Evolutionary conservation across 1,140 invertebrate species (phyloP).

Genomic region (Sogatella furcifera): DNA sequence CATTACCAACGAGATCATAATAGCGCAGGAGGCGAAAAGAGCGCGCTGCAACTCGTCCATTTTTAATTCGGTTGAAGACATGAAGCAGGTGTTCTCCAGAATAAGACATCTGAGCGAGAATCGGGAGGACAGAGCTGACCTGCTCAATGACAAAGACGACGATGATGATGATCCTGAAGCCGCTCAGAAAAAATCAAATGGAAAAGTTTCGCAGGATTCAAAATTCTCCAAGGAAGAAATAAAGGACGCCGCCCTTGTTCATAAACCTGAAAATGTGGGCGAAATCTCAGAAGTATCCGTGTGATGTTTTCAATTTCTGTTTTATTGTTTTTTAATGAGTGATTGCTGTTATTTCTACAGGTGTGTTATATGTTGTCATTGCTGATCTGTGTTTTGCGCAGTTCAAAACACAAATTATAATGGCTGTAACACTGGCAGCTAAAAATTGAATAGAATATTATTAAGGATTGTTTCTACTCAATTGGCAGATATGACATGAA

Average conservation of each 20-base stretch:
- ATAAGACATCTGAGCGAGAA: neutral
- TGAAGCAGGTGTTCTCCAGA: neutral
- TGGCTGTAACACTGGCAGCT: too few species aligned
- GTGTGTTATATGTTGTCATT: too few species aligned
- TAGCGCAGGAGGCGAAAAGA: constrained; percentile 58
- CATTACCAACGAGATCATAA: constrained; percentile 82
- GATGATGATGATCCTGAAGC: neutral
- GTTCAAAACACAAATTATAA: too few species aligned
- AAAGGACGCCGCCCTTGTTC: constrained; percentile 4
- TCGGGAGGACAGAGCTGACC: neutral
- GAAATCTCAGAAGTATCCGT: constrained; percentile 9
- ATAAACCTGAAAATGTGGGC: constrained; percentile 10
- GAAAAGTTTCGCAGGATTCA: neutral
- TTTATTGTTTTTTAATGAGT: too few species aligned
- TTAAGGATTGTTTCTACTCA: too few species aligned
- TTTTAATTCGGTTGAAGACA: neutral
- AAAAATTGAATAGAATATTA: too few species aligned
- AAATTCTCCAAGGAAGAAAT: constrained; percentile 8
- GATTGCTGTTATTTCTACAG: too few species aligned
- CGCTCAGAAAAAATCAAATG: neutral
- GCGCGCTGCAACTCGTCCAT: neutral
- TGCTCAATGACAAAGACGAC: neutral
- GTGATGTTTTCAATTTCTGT: neutral
- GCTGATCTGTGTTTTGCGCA: too few species aligned
- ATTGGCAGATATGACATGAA: too few species aligned